Conservation (phyloP, 2,113 vertebrate species). For the Siniperca knerii region DNA sequence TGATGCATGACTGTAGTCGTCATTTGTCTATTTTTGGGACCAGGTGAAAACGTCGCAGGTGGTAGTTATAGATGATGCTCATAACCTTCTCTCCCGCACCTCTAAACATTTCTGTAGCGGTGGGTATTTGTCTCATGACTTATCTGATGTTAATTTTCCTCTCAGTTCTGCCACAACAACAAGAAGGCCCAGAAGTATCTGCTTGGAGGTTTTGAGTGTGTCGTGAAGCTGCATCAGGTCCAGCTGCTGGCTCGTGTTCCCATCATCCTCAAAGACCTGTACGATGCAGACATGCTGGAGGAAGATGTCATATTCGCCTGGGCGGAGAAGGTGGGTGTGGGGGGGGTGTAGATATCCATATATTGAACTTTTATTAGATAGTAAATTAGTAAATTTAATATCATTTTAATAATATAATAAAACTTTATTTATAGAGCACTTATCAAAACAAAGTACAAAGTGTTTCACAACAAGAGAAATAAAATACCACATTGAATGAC, state of each 20-base stretch:
- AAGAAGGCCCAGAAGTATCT: conserved; percentile 98
- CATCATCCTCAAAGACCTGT: conserved; percentile 96
- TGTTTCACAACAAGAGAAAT: too few species aligned
- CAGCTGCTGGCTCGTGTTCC: conserved; percentile 94
- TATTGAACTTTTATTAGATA: background rate
- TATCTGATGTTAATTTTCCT: background rate
- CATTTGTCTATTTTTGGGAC: too few species aligned
- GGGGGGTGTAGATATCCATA: background rate
- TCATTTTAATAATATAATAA: too few species aligned
- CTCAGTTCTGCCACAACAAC: conserved; percentile 97
- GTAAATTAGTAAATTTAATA: too few species aligned
- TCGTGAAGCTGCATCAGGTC: conserved; percentile 94
- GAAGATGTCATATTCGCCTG: conserved; percentile 97
- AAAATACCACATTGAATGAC: too few species aligned
- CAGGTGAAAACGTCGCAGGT: too few species aligned
- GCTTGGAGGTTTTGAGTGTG: conserved; percentile 95
- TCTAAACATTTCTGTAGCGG: background rate
- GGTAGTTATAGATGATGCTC: background rate
- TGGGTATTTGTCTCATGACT: background rate
- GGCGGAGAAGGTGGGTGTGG: conserved; percentile 92
- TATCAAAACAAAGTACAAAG: too few species aligned
- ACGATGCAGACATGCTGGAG: conserved; percentile 95
- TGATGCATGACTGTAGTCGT: background rate
- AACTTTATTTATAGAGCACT: too few species aligned
- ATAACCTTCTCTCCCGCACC: background rate